A percentile compares a stretch with the other conserved stretches of the same genome.
Conservation (phyloP, 2,888 invertebrate species). For the Acronicta leporina region DNA sequence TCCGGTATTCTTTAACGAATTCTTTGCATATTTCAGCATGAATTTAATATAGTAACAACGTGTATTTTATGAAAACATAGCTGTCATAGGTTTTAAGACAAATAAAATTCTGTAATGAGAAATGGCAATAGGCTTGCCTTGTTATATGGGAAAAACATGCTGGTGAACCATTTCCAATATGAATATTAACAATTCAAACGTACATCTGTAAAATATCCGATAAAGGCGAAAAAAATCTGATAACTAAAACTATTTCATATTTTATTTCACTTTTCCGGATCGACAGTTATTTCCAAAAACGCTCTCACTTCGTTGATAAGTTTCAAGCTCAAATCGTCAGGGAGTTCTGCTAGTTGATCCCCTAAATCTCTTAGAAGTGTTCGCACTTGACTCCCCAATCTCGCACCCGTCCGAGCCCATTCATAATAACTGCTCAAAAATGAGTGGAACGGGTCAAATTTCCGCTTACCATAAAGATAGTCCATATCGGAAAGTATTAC, state of each 20-base stretch:
- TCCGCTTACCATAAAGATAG: slow-evolving; percentile 66
- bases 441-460: slow-evolving; percentile 63
- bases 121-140: too few relatives aligned
- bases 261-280: slow-evolving; percentile 59
- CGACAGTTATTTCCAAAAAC: slow-evolving; percentile 74
- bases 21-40: not conserved
- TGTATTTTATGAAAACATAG: too few relatives aligned
- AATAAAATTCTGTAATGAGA: too few relatives aligned
- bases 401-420: slow-evolving; percentile 58
- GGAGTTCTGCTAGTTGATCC: slow-evolving; percentile 48
- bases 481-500: slow-evolving; percentile 78
- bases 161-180: too few relatives aligned
- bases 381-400: slow-evolving; percentile 56
- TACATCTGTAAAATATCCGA: not conserved
- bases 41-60: too few relatives aligned
- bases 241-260: slow-evolving; percentile 3
- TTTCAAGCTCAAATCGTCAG: slow-evolving; percentile 65
- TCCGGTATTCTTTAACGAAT: not conserved
- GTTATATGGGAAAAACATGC: too few relatives aligned
- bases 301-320: slow-evolving; percentile 70
- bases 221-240: slow-evolving; percentile 11
- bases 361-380: slow-evolving; percentile 61
- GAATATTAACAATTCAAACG: too few relatives aligned
- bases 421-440: slow-evolving; percentile 65
- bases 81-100: too few relatives aligned